phyloP scores from a whole-genome alignment of 2,797 vertebrate genomes.

The Myripristis jacobus region DNA sequence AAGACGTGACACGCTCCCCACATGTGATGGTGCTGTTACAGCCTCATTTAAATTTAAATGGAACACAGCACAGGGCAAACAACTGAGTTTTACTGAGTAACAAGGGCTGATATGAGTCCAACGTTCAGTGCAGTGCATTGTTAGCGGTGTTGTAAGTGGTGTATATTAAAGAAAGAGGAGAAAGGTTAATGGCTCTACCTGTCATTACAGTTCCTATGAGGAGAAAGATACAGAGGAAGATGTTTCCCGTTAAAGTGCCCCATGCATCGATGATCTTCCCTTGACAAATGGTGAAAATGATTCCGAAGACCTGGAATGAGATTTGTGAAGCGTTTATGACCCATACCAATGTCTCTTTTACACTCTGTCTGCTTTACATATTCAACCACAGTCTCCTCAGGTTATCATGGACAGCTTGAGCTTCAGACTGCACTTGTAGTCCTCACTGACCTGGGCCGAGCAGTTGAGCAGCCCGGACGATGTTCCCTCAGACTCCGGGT shows the following conservation, averaged over 20 bases:
- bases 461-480: constrained; percentile 96
- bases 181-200: constrained; percentile 74
- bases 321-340: neutral
- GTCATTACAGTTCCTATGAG: constrained; percentile 88
- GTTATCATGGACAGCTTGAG: no score
- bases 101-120: constrained; percentile 8
- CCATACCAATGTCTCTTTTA: neutral
- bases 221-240: constrained; percentile 91
- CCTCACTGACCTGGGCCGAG: constrained; percentile 89
- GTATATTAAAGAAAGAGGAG: neutral
- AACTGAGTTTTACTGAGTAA: no score
- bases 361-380: neutral
- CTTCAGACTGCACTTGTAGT: neutral
- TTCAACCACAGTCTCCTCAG: neutral
- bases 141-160: neutral
- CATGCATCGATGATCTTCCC: constrained; percentile 91
- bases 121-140: neutral
- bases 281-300: constrained; percentile 94
- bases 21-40: neutral
- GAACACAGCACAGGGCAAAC: neutral
- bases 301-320: constrained; percentile 90
- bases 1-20: neutral
- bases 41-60: neutral
- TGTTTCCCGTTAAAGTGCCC: constrained; percentile 87
- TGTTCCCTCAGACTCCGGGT: constrained; percentile 95